These are phyloP conservation scores for Coecobrya sp. DNA, from an alignment of 2,888 invertebrate genomes.

Conservation along the genomic window DNA sequence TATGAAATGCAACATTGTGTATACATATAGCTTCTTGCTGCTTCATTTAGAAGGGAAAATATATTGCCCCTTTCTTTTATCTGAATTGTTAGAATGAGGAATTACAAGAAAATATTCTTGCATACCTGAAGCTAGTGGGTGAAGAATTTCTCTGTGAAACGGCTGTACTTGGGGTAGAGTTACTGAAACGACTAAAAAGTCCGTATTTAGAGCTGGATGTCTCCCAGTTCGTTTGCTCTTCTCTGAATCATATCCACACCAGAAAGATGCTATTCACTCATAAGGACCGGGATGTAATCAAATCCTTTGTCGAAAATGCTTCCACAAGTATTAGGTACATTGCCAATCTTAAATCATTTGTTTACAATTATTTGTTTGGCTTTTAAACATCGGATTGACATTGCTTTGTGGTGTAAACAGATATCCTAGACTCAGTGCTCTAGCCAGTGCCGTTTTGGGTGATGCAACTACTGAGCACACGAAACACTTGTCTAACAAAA, in stretches of 20 bases:
- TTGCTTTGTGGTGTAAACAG: no score
- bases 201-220: slow-evolving; percentile 81
- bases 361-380: no score
- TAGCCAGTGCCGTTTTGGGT: slow-evolving; percentile 72
- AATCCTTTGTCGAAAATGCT: slow-evolving; percentile 62
- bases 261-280: slow-evolving; percentile 74
- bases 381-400: no score
- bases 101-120: slow-evolving; percentile 75
- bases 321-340: slow-evolving; percentile 63
- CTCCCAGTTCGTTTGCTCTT: slow-evolving; percentile 82
- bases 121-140: slow-evolving; percentile 77
- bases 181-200: slow-evolving; percentile 62
- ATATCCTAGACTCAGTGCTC: slow-evolving; percentile 77
- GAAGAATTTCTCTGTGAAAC: slow-evolving; percentile 81
- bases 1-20: slow-evolving; percentile 8
- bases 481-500: slow-evolving; percentile 36
- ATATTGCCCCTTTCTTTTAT: neutral
- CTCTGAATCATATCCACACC: slow-evolving; percentile 80
- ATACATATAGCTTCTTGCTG: neutral
- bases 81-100: slow-evolving; percentile 61
- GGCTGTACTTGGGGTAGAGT: slow-evolving; percentile 72
- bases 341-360: neutral
- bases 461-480: slow-evolving; percentile 28
- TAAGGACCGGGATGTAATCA: slow-evolving; percentile 74
- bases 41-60: neutral